These are phyloP conservation scores for Cossypha caffra DNA, from an alignment of 2,797 vertebrate species.

Conservation along the genomic window DNA sequence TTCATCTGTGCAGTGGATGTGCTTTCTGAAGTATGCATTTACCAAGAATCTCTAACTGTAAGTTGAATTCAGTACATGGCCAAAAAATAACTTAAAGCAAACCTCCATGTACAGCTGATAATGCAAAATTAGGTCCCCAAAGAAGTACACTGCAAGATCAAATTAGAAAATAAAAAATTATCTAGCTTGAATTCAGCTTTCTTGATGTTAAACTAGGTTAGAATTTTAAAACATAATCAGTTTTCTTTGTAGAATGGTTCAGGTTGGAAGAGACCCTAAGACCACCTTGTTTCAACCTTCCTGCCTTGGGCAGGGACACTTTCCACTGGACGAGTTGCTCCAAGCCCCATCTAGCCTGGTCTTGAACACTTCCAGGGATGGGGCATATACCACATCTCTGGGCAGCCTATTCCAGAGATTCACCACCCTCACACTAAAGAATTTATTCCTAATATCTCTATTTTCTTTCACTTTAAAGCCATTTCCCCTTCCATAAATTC, in stretches of 20 bases:
- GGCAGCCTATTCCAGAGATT: neutral
- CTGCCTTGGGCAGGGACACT: neutral
- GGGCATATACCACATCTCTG: neutral
- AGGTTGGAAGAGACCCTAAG: neutral
- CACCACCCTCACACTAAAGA: neutral
- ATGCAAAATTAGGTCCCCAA: neutral
- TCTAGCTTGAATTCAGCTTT: neutral
- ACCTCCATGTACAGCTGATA: neutral
- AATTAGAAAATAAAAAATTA: neutral
- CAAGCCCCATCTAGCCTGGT: neutral
- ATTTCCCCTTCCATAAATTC: neutral
- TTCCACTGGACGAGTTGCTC: neutral
- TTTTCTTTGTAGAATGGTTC: neutral
- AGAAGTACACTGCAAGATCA: neutral
- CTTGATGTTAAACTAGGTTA: neutral
- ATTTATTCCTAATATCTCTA: neutral
- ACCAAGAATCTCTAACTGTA: neutral
- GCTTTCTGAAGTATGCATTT: neutral
- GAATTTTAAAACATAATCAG: neutral
- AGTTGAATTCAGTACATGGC: neutral
- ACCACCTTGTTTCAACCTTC: neutral
- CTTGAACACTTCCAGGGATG: neutral
- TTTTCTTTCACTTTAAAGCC: neutral
- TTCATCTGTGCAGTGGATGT: neutral
- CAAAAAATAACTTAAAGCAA: neutral